Evolutionary conservation across 1,140 invertebrate species (phyloP), one percentile per base, ranked within the genome.

Genomic region (Drosophila lowei): DNA sequence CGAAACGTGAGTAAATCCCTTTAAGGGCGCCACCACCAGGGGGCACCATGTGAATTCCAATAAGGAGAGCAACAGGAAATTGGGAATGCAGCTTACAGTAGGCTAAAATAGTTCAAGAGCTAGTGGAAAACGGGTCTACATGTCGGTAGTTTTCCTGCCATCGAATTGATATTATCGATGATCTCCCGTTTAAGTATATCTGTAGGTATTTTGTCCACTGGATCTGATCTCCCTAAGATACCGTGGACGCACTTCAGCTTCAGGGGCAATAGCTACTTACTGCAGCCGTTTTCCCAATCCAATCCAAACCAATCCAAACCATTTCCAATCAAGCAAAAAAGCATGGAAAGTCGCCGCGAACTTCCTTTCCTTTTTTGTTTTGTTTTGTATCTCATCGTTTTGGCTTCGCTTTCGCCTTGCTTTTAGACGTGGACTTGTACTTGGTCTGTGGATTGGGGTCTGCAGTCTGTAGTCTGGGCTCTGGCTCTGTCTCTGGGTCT

Each of bases 1-100:
- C 83, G 11, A 86, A 86, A 88, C 83, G 83, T 86, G 59, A 86
- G 83, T 86, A 65, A 63, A 65, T 23, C n/a, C 0, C 8, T 16
- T 41, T 15, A 28, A 53, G 43, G 63, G 50, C 56, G 63, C 53
- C 30, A 3, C 8, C 30, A 30, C 2, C 8, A 9, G 30, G 30
- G 3, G 30, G 28, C 4, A 6, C 23, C 2, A 23, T 5, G 28
- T 1, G 8, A 0, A n/a, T n/a, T n/a, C n/a, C n/a, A n/a, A n/a
- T n/a, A n/a, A n/a, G 28, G 7, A 30, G 7, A 28, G 23, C 28
- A 6, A 8, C 18, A 8, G 28, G 28, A 28, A 18, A 2, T 18
- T n/a, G 2, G 28, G 47, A 38, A 47, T 7, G 4, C 23, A 41
- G 23, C 13, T 13, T n/a, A 25, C 11, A 50, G 38, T 13, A 38